Evolutionary conservation across 2,888 invertebrate species (phyloP).

Genomic region (Geophilus truncorum): DNA sequence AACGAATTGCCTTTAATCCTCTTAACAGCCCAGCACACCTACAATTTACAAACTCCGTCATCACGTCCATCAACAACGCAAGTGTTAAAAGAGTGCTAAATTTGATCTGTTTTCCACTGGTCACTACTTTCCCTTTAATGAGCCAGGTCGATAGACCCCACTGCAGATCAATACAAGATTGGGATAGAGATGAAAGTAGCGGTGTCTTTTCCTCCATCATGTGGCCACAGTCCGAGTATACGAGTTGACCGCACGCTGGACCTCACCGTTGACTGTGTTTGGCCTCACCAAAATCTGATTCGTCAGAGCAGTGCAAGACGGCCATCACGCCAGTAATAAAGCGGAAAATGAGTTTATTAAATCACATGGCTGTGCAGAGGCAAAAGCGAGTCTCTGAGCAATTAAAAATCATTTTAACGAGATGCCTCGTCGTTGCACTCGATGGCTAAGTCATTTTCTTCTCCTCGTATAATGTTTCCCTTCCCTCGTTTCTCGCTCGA

Average conservation of each 20-base stretch:
- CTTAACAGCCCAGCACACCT: not conserved
- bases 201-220: conserved; percentile 22
- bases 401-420: conserved; percentile 26
- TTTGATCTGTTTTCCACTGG: conserved; percentile 12
- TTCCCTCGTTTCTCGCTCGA: not conserved
- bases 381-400: conserved; percentile 17
- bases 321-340: conserved; percentile 21
- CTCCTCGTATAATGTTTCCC: not conserved
- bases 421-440: not conserved
- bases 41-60: not conserved
- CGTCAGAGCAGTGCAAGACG: not conserved
- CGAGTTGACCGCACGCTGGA: not conserved
- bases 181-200: not conserved
- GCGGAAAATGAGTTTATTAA: conserved; percentile 25
- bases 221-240: conserved; percentile 17
- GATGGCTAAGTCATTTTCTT: not conserved
- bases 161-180: conserved; percentile 20
- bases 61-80: not conserved
- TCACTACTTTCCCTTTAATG: conserved; percentile 7
- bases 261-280: conserved; percentile 10
- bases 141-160: conserved; percentile 13
- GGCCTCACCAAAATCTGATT: not conserved
- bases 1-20: not conserved
- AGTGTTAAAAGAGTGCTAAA: not conserved
- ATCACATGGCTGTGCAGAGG: conserved; percentile 18